Evolutionary conservation across 2,113 vertebrate species (phyloP), one percentile per base, ranked within the genome.

Genomic region (Oncorhynchus clarkii): DNA sequence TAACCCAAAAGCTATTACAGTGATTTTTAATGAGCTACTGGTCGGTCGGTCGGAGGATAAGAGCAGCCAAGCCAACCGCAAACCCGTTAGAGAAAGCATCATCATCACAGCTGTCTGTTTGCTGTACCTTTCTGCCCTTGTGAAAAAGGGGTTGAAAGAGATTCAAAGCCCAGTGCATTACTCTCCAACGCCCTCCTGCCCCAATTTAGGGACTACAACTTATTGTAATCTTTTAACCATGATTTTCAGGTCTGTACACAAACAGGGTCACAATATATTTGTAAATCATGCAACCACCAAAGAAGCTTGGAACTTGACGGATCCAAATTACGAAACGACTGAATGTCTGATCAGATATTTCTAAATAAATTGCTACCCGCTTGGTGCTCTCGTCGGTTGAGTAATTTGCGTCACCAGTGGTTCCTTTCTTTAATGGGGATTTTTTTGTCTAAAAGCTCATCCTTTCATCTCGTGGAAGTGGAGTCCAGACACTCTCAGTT

Each of bases 1-100:
- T 65, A 82, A 76, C 67, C 76, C 71, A 85, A 84, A 86, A 81
- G 78, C 77, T 78, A 77, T 86, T 79, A 80, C 34, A 20, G 29
- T 8, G 74, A 69, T 75, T 77, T 45, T 64, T 80, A 82, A 88
- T 81, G 65, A 76, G 75, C 69, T 77, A 31, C 14, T 31, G 73
- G 78, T 73, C 16, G 60, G 80, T 39, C 39, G 8, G 8, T 45
- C 39, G 2, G 39, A 45, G 39, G 39, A 45, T 45, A 11, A 11
- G 24, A 64, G 73, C 65, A 45, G 39, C 8, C 39, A 45, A 45
- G 39, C 39, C 39, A 45, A 45, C 39, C 9, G 39, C 39, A 45
- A 45, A 72, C 12, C 6, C 16, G 31, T 29, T 31, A 74, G 24
- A 73, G 72, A 8, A 2, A 27, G 27, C 0, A 62, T 31, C 57